Percentiles rank a stretch among this genome's conserved stretches.
Conservation (phyloP, 1,140 invertebrate genomes). For the Drosophila ananassae region DNA sequence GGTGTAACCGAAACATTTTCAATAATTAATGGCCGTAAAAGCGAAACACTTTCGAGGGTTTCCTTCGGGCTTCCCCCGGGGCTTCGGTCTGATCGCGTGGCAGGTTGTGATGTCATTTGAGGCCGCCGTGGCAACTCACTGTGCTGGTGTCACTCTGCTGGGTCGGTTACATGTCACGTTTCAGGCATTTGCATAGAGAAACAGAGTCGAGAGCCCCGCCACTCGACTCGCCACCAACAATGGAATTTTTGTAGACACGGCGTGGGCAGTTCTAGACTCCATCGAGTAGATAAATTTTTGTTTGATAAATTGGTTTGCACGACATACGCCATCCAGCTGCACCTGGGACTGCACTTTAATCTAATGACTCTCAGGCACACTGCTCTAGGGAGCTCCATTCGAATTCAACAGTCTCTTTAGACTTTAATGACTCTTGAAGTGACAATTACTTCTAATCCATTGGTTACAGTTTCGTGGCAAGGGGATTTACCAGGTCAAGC, state of each 20-base stretch:
- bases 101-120: slow-evolving; percentile 45
- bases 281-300: slow-evolving; percentile 30
- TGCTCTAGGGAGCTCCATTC: slow-evolving; percentile 31
- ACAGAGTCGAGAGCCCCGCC: slow-evolving; percentile 3
- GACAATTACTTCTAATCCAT: background rate
- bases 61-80: background rate
- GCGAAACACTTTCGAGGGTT: slow-evolving; percentile 41
- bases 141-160: slow-evolving; percentile 4
- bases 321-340: slow-evolving; percentile 61
- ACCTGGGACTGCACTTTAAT: slow-evolving; percentile 65
- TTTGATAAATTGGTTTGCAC: slow-evolving; percentile 60
- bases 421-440: background rate
- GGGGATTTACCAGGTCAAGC: slow-evolving; percentile 18
- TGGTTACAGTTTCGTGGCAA: background rate
- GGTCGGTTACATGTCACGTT: slow-evolving; percentile 69
- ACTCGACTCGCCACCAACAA: slow-evolving; percentile 37
- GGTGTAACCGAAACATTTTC: slow-evolving; percentile 50
- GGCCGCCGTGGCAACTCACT: slow-evolving; percentile 26
- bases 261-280: slow-evolving; percentile 52
- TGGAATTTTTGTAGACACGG: slow-evolving; percentile 53
- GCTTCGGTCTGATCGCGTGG: slow-evolving; percentile 23
- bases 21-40: slow-evolving; percentile 54
- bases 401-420: background rate
- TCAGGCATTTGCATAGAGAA: slow-evolving; percentile 70
- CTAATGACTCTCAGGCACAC: slow-evolving; percentile 54